phyloP scores from a whole-genome alignment of 2,113 vertebrate species.

The Poeciliopsis turrubarensis region DNA sequence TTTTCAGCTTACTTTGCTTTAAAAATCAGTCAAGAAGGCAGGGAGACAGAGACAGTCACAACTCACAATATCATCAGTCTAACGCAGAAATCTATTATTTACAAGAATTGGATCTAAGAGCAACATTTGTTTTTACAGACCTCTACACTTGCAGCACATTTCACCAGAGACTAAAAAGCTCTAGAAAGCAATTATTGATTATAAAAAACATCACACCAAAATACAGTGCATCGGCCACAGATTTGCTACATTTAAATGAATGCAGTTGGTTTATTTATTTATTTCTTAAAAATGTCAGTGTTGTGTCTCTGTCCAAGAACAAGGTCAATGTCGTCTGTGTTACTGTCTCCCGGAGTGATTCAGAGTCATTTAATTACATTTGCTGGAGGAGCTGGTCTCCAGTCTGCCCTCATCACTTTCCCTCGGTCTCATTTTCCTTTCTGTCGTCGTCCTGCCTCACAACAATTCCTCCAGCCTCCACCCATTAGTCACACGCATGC shows the following conservation, averaged over 20 bases:
- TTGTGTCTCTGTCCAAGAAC: slow-evolving; percentile 14
- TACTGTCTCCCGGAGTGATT: slow-evolving; percentile 19
- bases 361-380: slow-evolving; percentile 49
- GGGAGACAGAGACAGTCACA: neutral
- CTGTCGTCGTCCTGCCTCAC: slow-evolving; percentile 14
- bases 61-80: slow-evolving; percentile 12
- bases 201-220: neutral
- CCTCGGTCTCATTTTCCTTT: slow-evolving; percentile 30
- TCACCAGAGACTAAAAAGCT: neutral
- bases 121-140: neutral
- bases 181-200: neutral
- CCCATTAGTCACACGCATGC: slow-evolving; percentile 30
- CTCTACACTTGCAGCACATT: neutral
- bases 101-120: slow-evolving; percentile 26
- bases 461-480: slow-evolving; percentile 26
- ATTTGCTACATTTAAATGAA: slow-evolving; percentile 6
- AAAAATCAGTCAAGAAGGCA: neutral
- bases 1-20: too few species aligned
- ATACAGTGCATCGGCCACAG: slow-evolving; percentile 10
- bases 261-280: too few species aligned
- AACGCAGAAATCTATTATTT: slow-evolving; percentile 58
- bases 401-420: slow-evolving; percentile 34
- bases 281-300: neutral
- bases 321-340: slow-evolving; percentile 40
- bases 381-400: slow-evolving; percentile 45